Percentiles rank a stretch among this genome's conserved stretches.
Conservation (phyloP, 2,113 vertebrate genomes). For the Sapajus apella region DNA sequence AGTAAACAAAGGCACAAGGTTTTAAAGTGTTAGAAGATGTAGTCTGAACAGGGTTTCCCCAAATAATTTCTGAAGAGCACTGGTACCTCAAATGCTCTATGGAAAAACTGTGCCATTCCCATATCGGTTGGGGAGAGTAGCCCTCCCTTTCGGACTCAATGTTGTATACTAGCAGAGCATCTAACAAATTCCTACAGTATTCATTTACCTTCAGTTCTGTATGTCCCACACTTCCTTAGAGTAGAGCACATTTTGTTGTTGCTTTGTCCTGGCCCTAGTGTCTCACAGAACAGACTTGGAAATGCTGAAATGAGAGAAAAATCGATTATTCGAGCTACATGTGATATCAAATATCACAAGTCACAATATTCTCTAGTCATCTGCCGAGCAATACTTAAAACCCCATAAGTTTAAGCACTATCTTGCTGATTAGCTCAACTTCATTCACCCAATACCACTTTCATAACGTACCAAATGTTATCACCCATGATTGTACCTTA, state of each 20-base stretch:
- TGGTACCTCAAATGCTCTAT: background rate
- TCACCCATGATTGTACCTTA: constrained; percentile 27
- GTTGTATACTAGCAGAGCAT: background rate
- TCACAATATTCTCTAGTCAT: background rate
- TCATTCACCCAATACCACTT: background rate
- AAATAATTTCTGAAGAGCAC: background rate
- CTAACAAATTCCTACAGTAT: background rate
- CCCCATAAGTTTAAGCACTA: background rate
- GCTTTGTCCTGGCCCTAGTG: background rate
- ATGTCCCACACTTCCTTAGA: background rate
- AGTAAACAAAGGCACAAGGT: background rate
- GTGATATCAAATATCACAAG: background rate
- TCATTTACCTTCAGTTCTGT: constrained; percentile 6
- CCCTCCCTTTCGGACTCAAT: background rate
- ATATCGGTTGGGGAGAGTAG: background rate
- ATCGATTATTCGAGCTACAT: background rate
- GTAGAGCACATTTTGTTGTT: background rate
- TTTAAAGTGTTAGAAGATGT: background rate
- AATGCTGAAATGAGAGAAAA: constrained; percentile 42
- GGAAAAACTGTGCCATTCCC: background rate
- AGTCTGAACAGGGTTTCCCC: background rate
- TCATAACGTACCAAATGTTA: background rate
- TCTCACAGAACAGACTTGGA: background rate
- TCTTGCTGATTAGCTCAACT: background rate
- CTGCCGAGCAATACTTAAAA: background rate